A percentile compares a stretch with the other conserved stretches of the same genome.
Conservation (phyloP, 2,888 invertebrate genomes). For the Plebejus melissa region DNA sequence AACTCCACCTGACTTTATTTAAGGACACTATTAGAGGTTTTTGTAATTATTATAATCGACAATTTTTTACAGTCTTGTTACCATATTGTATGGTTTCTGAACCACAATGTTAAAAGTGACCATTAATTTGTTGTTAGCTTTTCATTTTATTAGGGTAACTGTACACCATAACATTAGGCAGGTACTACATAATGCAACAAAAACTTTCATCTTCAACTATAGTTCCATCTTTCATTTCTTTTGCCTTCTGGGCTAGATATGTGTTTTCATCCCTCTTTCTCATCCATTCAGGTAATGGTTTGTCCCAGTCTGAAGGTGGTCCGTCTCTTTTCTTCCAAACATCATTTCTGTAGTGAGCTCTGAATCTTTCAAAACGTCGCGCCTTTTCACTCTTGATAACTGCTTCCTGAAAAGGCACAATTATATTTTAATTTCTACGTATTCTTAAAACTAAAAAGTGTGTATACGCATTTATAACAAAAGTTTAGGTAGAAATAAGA, state of each 20-base stretch:
- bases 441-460: no score
- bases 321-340: conserved; percentile 86
- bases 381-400: conserved; percentile 85
- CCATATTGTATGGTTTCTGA: not conserved
- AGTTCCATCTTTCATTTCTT: conserved; percentile 75
- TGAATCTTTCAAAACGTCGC: conserved; percentile 81
- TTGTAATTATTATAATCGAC: not conserved
- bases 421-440: not conserved
- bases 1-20: not conserved
- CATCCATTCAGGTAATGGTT: conserved; percentile 88
- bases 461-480: no score
- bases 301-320: conserved; percentile 91
- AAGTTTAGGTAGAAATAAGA: no score
- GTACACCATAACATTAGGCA: not conserved
- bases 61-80: not conserved
- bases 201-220: conserved; percentile 44
- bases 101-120: not conserved
- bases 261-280: conserved; percentile 82
- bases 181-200: conserved; percentile 61
- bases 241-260: conserved; percentile 82
- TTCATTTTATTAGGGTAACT: not conserved
- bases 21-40: not conserved
- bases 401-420: conserved; percentile 65
- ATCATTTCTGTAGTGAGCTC: conserved; percentile 85
- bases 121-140: not conserved